Base-by-base conservation (phyloP, 2,888 invertebrate species). In the Nemoura dubitans region DNA sequence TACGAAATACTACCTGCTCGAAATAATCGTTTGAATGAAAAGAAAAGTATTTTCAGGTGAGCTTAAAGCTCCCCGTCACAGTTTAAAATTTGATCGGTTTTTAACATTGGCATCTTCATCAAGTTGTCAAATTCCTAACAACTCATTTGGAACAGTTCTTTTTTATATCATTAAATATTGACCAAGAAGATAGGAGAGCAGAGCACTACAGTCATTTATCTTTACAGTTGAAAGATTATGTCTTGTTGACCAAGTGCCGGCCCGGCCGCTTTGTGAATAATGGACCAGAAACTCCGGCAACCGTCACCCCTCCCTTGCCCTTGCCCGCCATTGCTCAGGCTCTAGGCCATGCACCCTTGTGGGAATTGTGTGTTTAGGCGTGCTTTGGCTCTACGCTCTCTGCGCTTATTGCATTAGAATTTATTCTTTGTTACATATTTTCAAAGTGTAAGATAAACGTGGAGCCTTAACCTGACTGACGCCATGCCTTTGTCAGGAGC, bases 281-380 rank as follows among this genome's bases (percentile, higher is more conserved):
- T 25, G 27, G 78, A 28, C 78, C 14, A 78, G 5, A 6, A 6
- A 6, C 78, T 78, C 26, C 21, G n/a, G n/a, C n/a, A n/a, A n/a
- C n/a, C n/a, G n/a, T n/a, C n/a, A n/a, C n/a, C n/a, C n/a, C n/a
- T n/a, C n/a, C n/a, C n/a, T n/a, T n/a, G n/a, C n/a, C n/a, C n/a
- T n/a, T n/a, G n/a, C n/a, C n/a, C n/a, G n/a, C n/a, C n/a, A n/a
- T n/a, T n/a, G n/a, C n/a, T n/a, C 14, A 59, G 2, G 59, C 14
- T 21, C 2, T 59, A 59, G 5, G 26, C 78, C 78, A n/a, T n/a
- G n/a, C n/a, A n/a, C 78, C 78, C 28, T 78, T 78, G 78, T n/a
- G n/a, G n/a, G n/a, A n/a, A n/a, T n/a, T n/a, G n/a, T 78, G 26
- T 78, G 78, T 78, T 78, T 78, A 78, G 78, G 78, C 27, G 25